Base-by-base conservation (phyloP, 2,888 invertebrate genomes). In the Limnephilus rhombicus region DNA sequence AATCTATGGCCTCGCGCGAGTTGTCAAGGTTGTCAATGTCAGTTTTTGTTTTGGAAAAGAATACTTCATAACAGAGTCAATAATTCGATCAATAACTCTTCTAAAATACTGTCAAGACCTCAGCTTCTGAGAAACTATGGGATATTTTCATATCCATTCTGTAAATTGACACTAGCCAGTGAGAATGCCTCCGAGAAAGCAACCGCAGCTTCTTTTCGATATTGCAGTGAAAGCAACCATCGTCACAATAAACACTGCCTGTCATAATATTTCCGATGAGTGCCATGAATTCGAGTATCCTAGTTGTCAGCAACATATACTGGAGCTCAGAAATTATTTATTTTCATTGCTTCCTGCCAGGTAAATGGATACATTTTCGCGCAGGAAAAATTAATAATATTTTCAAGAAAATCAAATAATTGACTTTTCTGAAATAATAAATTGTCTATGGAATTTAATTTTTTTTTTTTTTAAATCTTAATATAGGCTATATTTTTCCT, bases 181-280 rank as follows among this genome's bases (percentile, higher is more conserved):
- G 68, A 89, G 41, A 90, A 96, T 96, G 96, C 95, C 96, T 94
- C 96, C 96, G 94, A 95, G 94, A 94, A 96, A 95, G 94, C 95
- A 96, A 94, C 96, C 96, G 41, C 94, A 93, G 94, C 95, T 95
- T 94, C 95, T 96, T 93, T 95, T 95, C 94, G 95, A 95, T 94
- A 94, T 95, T 93, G 95, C 95, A 94, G 94, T 96, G 93, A 95
- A 95, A 95, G 95, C 94, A 94, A 95, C 95, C 94, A 95, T 96
- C 94, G 94, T 94, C 94, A 94, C 96, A 93, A 95, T 96, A 93
- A 96, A 96, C 95, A 95, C 95, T 49, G 95, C 95, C 94, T 96
- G 96, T 94, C 95, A 95, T 94, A 94, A 94, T 94, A 96, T 96
- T 93, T 96, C 96, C 94, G 95, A 95, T 94, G 95, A 94, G 94